Evolutionary conservation across 2,888 invertebrate genomes (phyloP), one percentile per base, ranked within the genome.

Genomic region (Steromphala cineraria): DNA sequence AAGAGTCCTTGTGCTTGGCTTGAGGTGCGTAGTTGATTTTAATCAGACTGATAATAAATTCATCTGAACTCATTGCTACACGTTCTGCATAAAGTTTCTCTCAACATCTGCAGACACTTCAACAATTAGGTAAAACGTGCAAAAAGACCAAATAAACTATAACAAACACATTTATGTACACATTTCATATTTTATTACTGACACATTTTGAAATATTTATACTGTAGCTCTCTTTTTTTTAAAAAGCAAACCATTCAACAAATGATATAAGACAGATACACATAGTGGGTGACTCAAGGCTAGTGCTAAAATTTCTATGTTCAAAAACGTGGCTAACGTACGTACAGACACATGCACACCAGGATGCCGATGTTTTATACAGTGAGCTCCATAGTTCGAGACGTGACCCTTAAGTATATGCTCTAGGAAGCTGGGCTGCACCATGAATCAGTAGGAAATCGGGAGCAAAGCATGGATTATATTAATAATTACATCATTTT

Each of bases 231-330:
- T 76, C 53, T 76, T 53, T 53, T 36, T 67, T 75, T 76, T 76
- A 76, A 76, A 76, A 76, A 76, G 76, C 76, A 76, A 76, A 76
- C 76, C 76, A 53, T 53, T 76, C 76, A 76, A 76, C 76, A 76
- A 76, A 76, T 53, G 76, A 76, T 76, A 76, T 55, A 76, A 76
- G 76, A 76, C 76, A 76, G 53, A 36, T 76, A 76, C 76, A 76
- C 76, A 76, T 55, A 53, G 53, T 76, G 53, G 76, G 17, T 71
- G 71, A 76, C 76, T 76, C 53, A 76, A 28, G 76, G 76, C 53
- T 53, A 76, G 36, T 31, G 31, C 36, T 76, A 53, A 76, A 76
- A 55, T 15, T 55, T 17, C 53, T n/a, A 53, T 21, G 36, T 53
- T 76, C 31, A 53, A 36, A 46, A 76, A 36, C 36, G 36, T 53